Base-by-base conservation (phyloP, 1,140 invertebrate species). In the Achroia grisella region DNA sequence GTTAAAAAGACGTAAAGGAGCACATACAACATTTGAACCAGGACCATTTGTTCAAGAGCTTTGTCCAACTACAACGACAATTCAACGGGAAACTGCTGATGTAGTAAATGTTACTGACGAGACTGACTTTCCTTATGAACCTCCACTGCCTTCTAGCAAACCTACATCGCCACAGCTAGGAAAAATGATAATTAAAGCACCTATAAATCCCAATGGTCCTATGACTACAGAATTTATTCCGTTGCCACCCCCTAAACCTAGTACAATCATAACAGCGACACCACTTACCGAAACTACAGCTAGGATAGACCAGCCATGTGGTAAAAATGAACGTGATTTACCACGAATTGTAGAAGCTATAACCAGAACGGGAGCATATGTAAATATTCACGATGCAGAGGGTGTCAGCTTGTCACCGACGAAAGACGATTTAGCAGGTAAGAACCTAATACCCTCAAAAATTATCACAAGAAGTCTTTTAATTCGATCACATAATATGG, bases 11-110 rank as follows among this genome's bases (percentile, higher is more conserved):
- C 88, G 92, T 67, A 94, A 95, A 87, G 91, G 92, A 39, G 89
- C 93, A 8, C 93, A 95, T 57, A 94, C 93, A 5, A 95, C 93
- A 12, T 95, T 95, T 65, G 93, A 93, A 87, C 93, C 93, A 52
- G 94, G 93, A 73, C 91, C 92, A 31, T 92, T 90, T 64, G 91
- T 93, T 28, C 92, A 91, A 84, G 90, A 91, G 66, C 68, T 86
- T 41, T 67, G 66, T 17, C 87, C 88, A 35, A 85, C 87, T 47
- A 80, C 73, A 8, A 47, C 48, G 15, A 53, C 78, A 29, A 60
- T 88, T 70, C 60, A 67, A 58, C 23, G 86, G 73, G 53, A 88
- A 86, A 78, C 54, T 14, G 70, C 80, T 36, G 82, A 86, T 44
- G 61, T 80, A 23, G 65, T 74, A 1, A 83, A 78, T 75, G 69